phyloP scores from a whole-genome alignment of 2,113 vertebrate species.

The Zosterops lateralis region DNA sequence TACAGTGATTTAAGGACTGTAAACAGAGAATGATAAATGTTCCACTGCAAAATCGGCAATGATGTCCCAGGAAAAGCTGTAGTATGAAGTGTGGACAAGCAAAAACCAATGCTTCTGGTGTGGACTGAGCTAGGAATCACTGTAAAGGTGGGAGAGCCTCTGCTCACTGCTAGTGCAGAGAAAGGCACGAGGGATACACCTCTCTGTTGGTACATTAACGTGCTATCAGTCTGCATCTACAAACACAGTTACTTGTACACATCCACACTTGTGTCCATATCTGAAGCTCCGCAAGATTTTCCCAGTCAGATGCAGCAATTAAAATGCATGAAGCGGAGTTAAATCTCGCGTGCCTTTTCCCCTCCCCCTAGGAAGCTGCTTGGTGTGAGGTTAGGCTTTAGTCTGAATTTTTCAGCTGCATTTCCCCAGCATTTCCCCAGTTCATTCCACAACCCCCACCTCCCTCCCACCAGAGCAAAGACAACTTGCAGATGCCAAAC shows the following conservation, averaged over 20 bases:
- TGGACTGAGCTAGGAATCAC: background rate
- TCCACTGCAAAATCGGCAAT: background rate
- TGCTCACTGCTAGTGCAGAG: background rate
- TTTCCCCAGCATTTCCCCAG: background rate
- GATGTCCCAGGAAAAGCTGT: background rate
- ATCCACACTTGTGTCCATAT: background rate
- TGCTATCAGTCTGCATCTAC: background rate
- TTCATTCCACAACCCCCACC: background rate
- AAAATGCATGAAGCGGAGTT: constrained; percentile 29
- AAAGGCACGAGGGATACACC: background rate
- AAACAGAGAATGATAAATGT: background rate
- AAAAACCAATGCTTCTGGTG: background rate
- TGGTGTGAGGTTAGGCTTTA: background rate
- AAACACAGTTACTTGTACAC: background rate
- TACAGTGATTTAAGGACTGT: background rate
- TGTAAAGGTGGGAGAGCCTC: background rate
- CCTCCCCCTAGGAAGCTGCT: background rate
- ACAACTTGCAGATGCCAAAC: background rate
- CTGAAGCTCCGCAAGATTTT: background rate
- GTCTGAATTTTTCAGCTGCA: background rate
- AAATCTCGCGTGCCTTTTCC: background rate
- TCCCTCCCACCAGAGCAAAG: background rate
- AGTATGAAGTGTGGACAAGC: background rate
- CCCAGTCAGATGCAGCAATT: background rate
- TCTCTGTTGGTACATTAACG: background rate